Conservation (phyloP, 2,797 vertebrate species). For the Cuculus canorus region DNA sequence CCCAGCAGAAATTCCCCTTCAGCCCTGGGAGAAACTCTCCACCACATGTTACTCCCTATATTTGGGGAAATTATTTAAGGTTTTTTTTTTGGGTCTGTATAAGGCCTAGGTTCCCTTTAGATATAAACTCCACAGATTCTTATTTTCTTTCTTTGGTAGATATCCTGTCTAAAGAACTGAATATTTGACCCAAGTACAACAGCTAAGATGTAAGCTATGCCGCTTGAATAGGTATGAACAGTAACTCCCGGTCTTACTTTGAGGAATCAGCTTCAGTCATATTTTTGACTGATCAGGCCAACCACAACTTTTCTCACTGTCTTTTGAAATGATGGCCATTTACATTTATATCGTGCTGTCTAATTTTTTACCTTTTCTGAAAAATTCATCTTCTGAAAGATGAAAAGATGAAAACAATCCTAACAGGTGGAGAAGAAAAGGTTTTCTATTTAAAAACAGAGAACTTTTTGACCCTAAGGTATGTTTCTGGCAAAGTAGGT, state of each 20-base stretch:
- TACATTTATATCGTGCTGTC: neutral
- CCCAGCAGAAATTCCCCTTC: fast-evolving
- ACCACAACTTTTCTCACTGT: neutral
- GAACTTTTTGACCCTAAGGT: neutral
- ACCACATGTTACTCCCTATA: fast-evolving
- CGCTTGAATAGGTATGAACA: fast-evolving
- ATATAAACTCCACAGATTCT: neutral
- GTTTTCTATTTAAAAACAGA: neutral
- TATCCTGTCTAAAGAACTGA: neutral
- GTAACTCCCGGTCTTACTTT: neutral
- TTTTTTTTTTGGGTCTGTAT: neutral
- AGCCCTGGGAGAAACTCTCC: fast-evolving
- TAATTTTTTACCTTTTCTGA: neutral
- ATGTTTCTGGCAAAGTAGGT: neutral
- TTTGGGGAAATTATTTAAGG: neutral
- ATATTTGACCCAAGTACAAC: neutral
- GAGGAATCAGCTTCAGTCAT: neutral
- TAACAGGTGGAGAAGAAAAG: neutral
- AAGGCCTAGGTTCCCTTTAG: neutral
- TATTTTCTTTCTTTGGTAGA: neutral
- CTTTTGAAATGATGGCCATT: neutral
- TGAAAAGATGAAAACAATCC: neutral
- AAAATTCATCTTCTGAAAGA: neutral
- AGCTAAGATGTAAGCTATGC: neutral
- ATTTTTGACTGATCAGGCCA: neutral